Base-by-base conservation (phyloP, 2,113 vertebrate species). In the Tupaia chinensis region DNA sequence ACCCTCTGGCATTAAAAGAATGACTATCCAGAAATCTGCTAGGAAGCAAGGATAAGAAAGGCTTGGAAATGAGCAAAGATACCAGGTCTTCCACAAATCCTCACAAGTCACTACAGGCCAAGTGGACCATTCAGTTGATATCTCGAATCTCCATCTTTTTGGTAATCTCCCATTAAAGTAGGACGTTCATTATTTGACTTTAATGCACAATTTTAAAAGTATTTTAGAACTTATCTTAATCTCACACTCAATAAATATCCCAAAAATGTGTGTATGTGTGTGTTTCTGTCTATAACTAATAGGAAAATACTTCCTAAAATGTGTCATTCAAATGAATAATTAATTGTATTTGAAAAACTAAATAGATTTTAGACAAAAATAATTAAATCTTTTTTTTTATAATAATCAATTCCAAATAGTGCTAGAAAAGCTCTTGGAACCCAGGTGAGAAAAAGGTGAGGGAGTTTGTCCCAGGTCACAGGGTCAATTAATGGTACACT, bases 221-320 rank as follows among this genome's bases (percentile, higher is more conserved):
- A 54, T 20, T 81, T 88, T 44, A 66, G 61, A 87, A 58, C 29
- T 61, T 66, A 80, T 17, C 61, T 29, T 74, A 77, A 77, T 25
- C 19, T 79, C 86, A 87, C 10, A 69, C 2, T 74, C 77, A 87
- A 14, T 74, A 86, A 61, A 17, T 17, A 61, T n/a, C 65, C 86
- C 65, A 1, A 58, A 87, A 92, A 54, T 81, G 54, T 68, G 58
- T 9, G 20, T 70, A 5, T 69, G 27, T 77, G 23, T 79, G 29
- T 61, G 34, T 69, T 25, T 94, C 73, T 91, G 32, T 93, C 17
- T 87, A 25, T 70, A 72, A 81, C 68, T 86, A 74, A 92, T 94
- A 90, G 29, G 60, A 88, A 82, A 80, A 54, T 20, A 70, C 10
- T 14, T 44, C 54, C 53, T 60, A 87, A 95, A 81, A 81, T 3